phyloP scores from a whole-genome alignment of 2,113 vertebrate genomes.

The Laticauda colubrina region DNA sequence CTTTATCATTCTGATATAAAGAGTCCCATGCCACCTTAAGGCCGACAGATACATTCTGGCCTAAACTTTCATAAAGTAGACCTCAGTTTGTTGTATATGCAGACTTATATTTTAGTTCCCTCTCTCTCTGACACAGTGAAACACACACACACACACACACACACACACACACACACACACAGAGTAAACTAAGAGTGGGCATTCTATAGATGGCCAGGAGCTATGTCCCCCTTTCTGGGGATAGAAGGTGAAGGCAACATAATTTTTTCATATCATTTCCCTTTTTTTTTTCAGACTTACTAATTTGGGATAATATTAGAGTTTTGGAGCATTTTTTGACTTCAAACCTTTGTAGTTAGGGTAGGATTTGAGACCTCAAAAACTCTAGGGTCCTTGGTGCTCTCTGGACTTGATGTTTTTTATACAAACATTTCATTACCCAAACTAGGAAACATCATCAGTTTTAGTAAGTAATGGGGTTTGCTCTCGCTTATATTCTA shows the following conservation, averaged over 20 bases:
- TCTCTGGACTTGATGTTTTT: not conserved
- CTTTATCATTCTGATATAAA: constrained; percentile 18
- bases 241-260: not conserved
- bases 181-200: not conserved
- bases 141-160: not conserved
- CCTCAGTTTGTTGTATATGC: not conserved
- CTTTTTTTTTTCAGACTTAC: not conserved
- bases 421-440: not conserved
- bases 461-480: not conserved
- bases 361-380: not conserved
- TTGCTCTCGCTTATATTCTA: not conserved
- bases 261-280: not conserved
- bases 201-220: not conserved
- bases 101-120: not conserved
- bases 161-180: not conserved
- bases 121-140: not conserved
- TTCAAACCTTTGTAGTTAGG: not conserved
- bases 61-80: not conserved
- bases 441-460: not conserved
- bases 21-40: not conserved
- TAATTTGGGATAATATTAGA: not conserved
- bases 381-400: not conserved
- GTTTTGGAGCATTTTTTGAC: not conserved
- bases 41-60: not conserved
- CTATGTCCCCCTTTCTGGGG: not conserved